Conservation (phyloP, 1,140 invertebrate species). For the Sipha flava region DNA sequence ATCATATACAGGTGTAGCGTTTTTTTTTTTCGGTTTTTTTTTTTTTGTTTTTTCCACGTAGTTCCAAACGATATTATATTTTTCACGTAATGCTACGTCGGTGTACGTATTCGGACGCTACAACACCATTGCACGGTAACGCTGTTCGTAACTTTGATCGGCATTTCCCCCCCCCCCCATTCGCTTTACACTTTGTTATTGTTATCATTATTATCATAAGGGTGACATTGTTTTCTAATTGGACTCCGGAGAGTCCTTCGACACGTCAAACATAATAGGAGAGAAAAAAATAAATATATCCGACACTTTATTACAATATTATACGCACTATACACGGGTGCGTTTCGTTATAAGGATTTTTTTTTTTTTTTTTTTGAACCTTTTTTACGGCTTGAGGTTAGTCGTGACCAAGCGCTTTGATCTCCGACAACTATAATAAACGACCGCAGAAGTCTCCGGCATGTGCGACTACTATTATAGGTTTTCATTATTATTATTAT, state of each 20-base stretch:
- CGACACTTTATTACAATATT: not conserved
- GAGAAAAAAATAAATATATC: not conserved
- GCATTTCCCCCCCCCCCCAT: too few relatives aligned
- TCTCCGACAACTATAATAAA: too few relatives aligned
- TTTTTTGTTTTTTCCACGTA: not conserved
- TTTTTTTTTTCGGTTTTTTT: not conserved
- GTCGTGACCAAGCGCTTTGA: not conserved
- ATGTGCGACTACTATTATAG: too few relatives aligned
- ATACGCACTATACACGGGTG: too few relatives aligned
- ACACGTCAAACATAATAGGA: not conserved
- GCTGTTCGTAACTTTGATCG: too few relatives aligned
- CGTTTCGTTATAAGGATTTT: not conserved
- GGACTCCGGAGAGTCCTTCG: not conserved
- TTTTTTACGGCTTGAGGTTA: too few relatives aligned
- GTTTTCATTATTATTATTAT: too few relatives aligned
- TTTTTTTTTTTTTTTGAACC: not conserved
- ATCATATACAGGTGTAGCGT: too few relatives aligned
- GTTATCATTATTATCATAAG: not conserved
- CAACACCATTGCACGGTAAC: too few relatives aligned
- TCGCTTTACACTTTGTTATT: not conserved
- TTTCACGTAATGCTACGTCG: not conserved
- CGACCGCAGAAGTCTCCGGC: too few relatives aligned
- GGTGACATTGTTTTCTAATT: conserved; percentile 14
- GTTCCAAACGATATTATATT: not conserved
- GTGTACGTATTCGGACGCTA: too few relatives aligned